Conservation (phyloP, 64 coral and sea anemone genomes). For the Stylophora pistillata region DNA sequence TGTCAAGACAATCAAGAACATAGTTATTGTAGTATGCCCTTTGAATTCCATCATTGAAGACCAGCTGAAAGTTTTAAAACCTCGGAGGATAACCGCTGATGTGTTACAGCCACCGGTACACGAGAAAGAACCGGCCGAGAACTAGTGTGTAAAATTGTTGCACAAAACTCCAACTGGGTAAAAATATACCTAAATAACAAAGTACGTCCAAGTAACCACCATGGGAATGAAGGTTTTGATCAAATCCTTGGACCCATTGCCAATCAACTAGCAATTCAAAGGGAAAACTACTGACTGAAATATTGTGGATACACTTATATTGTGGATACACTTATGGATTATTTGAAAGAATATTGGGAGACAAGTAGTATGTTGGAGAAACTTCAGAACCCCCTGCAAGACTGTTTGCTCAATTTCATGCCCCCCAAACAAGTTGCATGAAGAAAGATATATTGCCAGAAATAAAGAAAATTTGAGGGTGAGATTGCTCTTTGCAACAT, state of each 20-base stretch:
- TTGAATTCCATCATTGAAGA: conserved; percentile 73
- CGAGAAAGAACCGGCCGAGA: not conserved
- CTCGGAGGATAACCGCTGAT: conserved; percentile 36
- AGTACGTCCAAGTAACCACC: conserved; percentile 21
- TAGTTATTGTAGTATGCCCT: conserved; percentile 42
- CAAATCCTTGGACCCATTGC: conserved; percentile 43
- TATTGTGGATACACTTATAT: too few species aligned
- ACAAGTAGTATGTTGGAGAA: too few species aligned
- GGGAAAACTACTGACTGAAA: too few species aligned
- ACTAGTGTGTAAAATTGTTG: conserved; percentile 40
- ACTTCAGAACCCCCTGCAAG: too few species aligned
- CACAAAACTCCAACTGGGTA: conserved; percentile 43
- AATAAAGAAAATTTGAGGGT: too few species aligned
- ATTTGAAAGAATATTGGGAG: too few species aligned
- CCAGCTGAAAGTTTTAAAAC: conserved; percentile 50
- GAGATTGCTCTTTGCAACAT: too few species aligned
- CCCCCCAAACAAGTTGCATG: too few species aligned
- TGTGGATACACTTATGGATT: too few species aligned
- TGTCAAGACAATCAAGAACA: conserved; percentile 39
- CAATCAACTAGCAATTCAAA: conserved; percentile 27
- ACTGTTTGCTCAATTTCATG: too few species aligned
- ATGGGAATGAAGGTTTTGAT: conserved; percentile 21
- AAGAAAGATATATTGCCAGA: too few species aligned
- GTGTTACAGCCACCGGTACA: conserved; percentile 23
- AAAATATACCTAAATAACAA: conserved; percentile 60